phyloP scores from a whole-genome alignment of 2,888 invertebrate species.

The Leptopterna dolabrata region DNA sequence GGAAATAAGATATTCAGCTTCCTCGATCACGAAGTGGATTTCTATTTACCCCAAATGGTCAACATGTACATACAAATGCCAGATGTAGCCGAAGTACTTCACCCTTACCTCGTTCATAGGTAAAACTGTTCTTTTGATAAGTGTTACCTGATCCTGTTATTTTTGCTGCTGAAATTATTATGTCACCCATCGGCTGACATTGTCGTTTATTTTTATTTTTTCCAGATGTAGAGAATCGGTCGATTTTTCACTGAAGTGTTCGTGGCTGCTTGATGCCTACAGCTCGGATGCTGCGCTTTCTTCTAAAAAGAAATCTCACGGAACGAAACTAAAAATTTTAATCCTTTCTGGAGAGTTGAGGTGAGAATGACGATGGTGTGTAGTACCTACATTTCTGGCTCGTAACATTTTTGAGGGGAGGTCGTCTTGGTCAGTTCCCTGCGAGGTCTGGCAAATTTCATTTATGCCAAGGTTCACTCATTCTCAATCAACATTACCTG shows the following conservation, averaged over 20 bases:
- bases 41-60: constrained; percentile 97
- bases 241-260: constrained; percentile 94
- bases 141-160: too few species aligned
- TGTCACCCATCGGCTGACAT: not conserved
- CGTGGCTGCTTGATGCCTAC: constrained; percentile 97
- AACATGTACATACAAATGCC: constrained; percentile 99
- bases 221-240: constrained; percentile 91
- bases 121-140: constrained; percentile 67
- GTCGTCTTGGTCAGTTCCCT: too few species aligned
- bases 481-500: too few species aligned
- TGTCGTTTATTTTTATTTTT: constrained; percentile 59
- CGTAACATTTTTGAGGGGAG: not conserved
- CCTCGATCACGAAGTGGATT: constrained; percentile 90
- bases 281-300: constrained; percentile 79
- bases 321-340: constrained; percentile 79
- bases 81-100: constrained; percentile 93
- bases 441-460: too few species aligned
- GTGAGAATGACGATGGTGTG: constrained; percentile 53
- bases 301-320: constrained; percentile 79
- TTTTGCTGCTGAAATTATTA: too few species aligned
- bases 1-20: constrained; percentile 97
- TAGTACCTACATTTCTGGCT: not conserved
- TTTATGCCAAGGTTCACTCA: too few species aligned
- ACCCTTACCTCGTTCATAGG: constrained; percentile 85
- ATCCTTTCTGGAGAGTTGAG: constrained; percentile 74